These are phyloP conservation scores for Apostichopus leukothele DNA, from an alignment of 53 echinoderm and acorn worm genomes.

Conservation along the genomic window DNA sequence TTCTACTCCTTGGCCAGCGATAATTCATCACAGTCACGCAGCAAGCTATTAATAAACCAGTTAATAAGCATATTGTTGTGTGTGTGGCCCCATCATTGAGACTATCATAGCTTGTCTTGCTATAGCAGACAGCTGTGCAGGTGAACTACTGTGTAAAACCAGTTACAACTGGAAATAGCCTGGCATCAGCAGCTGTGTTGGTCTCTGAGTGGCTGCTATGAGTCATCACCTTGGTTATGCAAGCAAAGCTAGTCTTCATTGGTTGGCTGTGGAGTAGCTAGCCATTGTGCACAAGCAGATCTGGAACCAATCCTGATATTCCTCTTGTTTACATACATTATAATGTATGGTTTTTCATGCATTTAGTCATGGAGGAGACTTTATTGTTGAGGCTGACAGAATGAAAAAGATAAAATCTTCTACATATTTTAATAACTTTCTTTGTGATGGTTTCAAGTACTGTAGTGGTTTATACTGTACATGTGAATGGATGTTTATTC, in stretches of 20 bases:
- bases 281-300: background rate
- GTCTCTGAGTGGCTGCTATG: background rate
- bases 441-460: no score
- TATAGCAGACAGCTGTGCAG: background rate
- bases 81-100: background rate
- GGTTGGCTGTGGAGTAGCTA: no score
- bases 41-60: background rate
- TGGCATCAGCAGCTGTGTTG: constrained; percentile 27
- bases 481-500: no score
- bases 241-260: background rate
- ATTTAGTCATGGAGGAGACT: no score
- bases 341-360: no score
- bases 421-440: no score
- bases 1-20: no score
- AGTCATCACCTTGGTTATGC: background rate
- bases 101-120: background rate
- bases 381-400: no score
- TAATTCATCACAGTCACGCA: no score
- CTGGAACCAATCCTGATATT: background rate
- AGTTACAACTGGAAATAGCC: constrained; percentile 18
- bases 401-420: no score
- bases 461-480: no score
- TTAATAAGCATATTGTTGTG: background rate
- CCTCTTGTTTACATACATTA: no score
- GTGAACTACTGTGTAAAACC: background rate